phyloP scores from a whole-genome alignment of 2,113 vertebrate species.

The Chamaea fasciata region DNA sequence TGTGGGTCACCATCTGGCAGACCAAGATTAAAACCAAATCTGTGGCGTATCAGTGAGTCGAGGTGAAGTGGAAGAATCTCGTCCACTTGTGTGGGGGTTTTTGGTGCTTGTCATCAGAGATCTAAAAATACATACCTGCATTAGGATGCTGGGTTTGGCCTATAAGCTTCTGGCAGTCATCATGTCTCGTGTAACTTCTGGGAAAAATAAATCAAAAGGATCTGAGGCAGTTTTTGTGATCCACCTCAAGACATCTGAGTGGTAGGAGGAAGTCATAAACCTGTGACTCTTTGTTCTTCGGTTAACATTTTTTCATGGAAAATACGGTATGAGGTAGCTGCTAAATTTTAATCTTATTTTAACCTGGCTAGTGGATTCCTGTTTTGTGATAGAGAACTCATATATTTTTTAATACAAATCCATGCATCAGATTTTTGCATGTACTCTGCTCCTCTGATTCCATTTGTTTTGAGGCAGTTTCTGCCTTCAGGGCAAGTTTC shows the following conservation, averaged over 20 bases:
- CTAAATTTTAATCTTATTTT: background rate
- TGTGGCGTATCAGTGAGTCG: background rate
- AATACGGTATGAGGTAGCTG: background rate
- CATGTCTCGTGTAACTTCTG: background rate
- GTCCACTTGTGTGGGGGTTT: fast-evolving
- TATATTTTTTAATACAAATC: fast-evolving
- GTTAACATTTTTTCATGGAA: background rate
- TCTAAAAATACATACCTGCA: background rate
- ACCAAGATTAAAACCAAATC: background rate
- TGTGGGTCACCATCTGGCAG: background rate
- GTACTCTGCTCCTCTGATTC: background rate
- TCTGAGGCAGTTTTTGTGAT: background rate
- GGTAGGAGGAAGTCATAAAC: background rate
- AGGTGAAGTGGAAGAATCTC: background rate
- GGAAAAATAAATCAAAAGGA: background rate
- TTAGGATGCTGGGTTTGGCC: background rate
- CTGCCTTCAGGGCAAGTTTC: background rate
- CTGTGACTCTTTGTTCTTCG: background rate
- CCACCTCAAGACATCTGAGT: background rate
- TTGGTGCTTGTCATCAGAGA: background rate
- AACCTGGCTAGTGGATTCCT: background rate
- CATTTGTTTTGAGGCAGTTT: background rate
- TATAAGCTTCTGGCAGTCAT: background rate
- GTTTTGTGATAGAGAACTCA: background rate
- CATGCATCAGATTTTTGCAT: background rate